Base-by-base conservation (phyloP, 37 sponge, comb jelly and placozoan genomes). In the Tethya wilhelma region DNA sequence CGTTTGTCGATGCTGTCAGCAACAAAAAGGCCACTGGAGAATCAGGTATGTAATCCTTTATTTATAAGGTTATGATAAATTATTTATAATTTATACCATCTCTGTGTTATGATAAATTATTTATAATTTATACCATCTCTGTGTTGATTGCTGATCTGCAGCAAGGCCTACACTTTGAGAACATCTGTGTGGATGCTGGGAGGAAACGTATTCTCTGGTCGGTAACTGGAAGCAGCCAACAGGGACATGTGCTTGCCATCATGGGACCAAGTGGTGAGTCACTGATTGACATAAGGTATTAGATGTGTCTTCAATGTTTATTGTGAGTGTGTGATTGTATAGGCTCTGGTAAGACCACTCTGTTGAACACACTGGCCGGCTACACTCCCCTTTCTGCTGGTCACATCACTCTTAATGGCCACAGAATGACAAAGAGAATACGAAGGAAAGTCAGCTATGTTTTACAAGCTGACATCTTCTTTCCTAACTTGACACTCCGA, bases 261-360 rank as follows among this genome's bases (percentile, higher is more conserved):
- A 87, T 94, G 86, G 95, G 95, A 56, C 95, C 95, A 44, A 91
- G 92, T 76, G 95, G 95, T 87, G 73, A 49, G 86, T 64, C 41
- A n/a, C 44, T 6, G 9, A 55, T 11, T 32, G 4, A 29, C 56
- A 29, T 20, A 12, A 42, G 39, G 67, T 67, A 11, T 34, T 20
- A 2, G 19, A 29, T 11, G 5, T 30, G 33, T 34, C 31, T 34
- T 30, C 25, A 20, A 2, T 65, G 37, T 34, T 29, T 11, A 29
- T 11, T 11, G 7, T 65, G 33, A 30, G 66, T 20, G 36, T 65
- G 59, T 58, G 36, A 65, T 37, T 67, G 68, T 29, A 2, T 73
- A 92, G 93, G 93, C 1, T 79, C 89, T 12, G 95, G 95, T 0
- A 94, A 94, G 73, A 94, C 95, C 23, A 94, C 95, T 0, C 74